phyloP scores from a whole-genome alignment of 37 sponge, comb jelly and placozoan species.

The Agelas oroides region DNA sequence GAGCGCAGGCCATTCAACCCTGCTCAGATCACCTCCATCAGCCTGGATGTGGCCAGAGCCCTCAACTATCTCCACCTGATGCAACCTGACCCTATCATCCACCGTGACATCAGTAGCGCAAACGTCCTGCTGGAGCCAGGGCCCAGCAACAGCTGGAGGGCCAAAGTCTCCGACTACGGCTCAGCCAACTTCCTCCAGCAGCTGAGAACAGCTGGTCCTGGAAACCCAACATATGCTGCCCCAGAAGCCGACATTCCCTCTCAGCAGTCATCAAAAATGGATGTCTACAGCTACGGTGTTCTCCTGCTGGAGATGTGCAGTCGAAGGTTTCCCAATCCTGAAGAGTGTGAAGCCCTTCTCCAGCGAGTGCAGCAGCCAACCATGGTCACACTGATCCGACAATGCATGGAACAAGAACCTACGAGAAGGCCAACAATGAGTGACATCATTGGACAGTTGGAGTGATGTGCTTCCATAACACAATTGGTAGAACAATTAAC shows the following conservation, averaged over 20 bases:
- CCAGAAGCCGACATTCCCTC: slow-evolving; percentile 39
- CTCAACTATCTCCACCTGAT: slow-evolving; percentile 74
- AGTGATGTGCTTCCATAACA: no score
- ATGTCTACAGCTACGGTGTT: slow-evolving; percentile 43
- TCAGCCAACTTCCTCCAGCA: slow-evolving; percentile 55
- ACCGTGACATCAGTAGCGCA: slow-evolving; percentile 79
- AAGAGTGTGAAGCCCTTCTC: not conserved
- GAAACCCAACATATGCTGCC: slow-evolving; percentile 21
- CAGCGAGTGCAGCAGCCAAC: not conserved
- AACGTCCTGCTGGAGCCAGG: slow-evolving; percentile 66
- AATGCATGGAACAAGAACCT: slow-evolving; percentile 6
- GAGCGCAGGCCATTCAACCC: slow-evolving; percentile 7
- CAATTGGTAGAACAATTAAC: no score
- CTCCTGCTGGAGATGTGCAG: slow-evolving; percentile 38
- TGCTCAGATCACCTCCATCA: slow-evolving; percentile 26
- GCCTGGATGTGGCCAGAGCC: slow-evolving; percentile 55
- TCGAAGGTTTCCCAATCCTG: not conserved
- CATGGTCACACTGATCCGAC: not conserved
- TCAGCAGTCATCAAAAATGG: slow-evolving; percentile 63
- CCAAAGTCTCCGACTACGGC: slow-evolving; percentile 78
- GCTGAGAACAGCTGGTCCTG: slow-evolving; percentile 8
- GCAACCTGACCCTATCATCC: slow-evolving; percentile 76
- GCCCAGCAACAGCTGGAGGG: slow-evolving; percentile 44
- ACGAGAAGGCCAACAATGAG: not conserved
- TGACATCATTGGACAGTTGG: not conserved